A percentile compares a stretch with the other conserved stretches of the same genome.
These are phyloP conservation scores for Halcyon malimbica DNA, from an alignment of 2,113 vertebrate species.

Conservation along the genomic window DNA sequence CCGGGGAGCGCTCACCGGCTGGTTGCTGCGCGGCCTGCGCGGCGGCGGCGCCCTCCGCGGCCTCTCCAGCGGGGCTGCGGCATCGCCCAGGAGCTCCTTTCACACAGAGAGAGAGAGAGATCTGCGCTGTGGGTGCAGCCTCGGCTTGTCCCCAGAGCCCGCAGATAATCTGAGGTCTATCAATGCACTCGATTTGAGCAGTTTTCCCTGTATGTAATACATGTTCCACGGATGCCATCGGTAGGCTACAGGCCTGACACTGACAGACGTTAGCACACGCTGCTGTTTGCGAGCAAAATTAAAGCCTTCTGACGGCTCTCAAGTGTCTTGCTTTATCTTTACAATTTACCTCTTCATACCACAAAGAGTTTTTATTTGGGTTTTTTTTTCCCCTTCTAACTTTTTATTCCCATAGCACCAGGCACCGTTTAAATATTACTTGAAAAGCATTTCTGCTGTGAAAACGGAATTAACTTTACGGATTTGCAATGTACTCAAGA, in stretches of 20 bases:
- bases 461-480: neutral
- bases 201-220: rapidly evolving
- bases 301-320: neutral
- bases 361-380: no score
- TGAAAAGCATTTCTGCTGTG: neutral
- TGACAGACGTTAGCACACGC: rapidly evolving
- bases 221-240: rapidly evolving
- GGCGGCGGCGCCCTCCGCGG: conserved; percentile 61
- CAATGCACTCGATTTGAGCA: no score
- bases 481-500: neutral
- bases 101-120: neutral
- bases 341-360: rapidly evolving
- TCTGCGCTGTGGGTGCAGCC: rapidly evolving
- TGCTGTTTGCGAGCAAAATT: no score
- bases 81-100: conserved; percentile 67
- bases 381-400: neutral
- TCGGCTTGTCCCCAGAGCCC: neutral
- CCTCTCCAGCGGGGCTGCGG: conserved; percentile 63
- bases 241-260: rapidly evolving
- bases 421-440: neutral
- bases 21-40: conserved; percentile 71
- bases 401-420: rapidly evolving
- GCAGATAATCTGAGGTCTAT: rapidly evolving
- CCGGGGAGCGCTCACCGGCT: conserved; percentile 53
- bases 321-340: neutral